Base-by-base conservation (phyloP, 2,888 invertebrate species). In the Eupithecia tripunctaria region DNA sequence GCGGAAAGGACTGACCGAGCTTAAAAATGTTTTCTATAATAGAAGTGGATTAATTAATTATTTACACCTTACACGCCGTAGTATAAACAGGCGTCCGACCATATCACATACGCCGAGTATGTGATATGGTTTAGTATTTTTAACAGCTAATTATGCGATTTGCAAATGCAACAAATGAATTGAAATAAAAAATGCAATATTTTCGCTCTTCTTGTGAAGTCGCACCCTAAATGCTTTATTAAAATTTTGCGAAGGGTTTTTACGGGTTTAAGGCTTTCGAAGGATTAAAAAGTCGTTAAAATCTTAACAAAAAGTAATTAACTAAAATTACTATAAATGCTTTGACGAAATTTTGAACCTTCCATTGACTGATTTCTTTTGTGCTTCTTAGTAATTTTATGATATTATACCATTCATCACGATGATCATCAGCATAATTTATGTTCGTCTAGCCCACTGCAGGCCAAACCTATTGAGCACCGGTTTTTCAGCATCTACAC, bases 201-300 rank as follows among this genome's bases (percentile, higher is more conserved):
- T 21, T 4, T 47, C 18, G 51, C 18, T 12, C 1, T 56, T 56
- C 5, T 56, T 2, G 25, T 56, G 21, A 21, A 56, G 14, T 56
- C 51, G 4, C 25, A 25, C 51, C 51, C 51, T 67, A 67, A 71
- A 67, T 71, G 60, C 65, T 72, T 68, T 68, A 41, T 60, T 65
- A 32, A 65, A 56, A 47, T 41, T n/a, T 15, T 56, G 63, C 18
- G 38, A 56, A 72, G 15, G 56, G n/a, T 15, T 59, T 62, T 51
- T 25, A 70, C 36, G 63, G 36, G 41, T 47, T 56, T 38, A 63
- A 36, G 4, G 1, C 32, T n/a, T 67, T 36, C 21, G 25, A 18
- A n/a, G 63, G 36, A 63, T 63, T 63, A 63, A 36, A 62, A 63
- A 63, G 63, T 36, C 63, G 21, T 63, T 63, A 36, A n/a, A 63